phyloP scores from a whole-genome alignment of 2,113 vertebrate species.

The Pelobates fuscus region DNA sequence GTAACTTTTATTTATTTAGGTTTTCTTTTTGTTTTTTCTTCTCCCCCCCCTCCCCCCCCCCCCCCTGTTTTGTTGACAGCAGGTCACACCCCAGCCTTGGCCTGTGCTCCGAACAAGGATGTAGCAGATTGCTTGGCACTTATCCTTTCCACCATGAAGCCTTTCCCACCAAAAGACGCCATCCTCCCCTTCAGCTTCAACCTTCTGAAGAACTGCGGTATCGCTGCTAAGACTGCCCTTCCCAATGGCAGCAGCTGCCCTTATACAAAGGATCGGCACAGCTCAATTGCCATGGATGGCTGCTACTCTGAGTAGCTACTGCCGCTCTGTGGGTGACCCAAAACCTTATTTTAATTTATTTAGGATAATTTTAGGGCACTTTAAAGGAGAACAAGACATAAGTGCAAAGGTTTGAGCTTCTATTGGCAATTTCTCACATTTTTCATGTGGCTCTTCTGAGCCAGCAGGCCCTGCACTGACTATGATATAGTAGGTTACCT shows the following conservation, averaged over 20 bases:
- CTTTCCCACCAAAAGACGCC: conserved; percentile 89
- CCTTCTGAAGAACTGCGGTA: conserved; percentile 91
- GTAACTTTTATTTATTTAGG: no score
- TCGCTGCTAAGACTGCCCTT: conserved; percentile 77
- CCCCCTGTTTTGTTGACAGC: neutral
- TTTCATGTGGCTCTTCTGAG: conserved; percentile 14
- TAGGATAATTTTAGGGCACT: conserved; percentile 80
- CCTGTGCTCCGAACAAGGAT: conserved; percentile 95
- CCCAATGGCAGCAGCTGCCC: conserved; percentile 71
- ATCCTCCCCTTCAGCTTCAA: conserved; percentile 83
- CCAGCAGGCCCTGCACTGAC: conserved; percentile 40
- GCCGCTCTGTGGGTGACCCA: conserved; percentile 65
- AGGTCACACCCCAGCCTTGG: conserved; percentile 94
- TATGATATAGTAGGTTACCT: conserved; percentile 39
- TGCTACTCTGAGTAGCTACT: conserved; percentile 86
- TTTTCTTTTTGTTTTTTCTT: no score
- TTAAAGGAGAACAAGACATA: conserved; percentile 79
- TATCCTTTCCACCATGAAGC: conserved; percentile 99
- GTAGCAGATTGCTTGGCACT: conserved; percentile 95
- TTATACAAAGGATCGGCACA: conserved; percentile 76
- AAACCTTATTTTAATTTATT: conserved; percentile 79
- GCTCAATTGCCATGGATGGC: conserved; percentile 82
- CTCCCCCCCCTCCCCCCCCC: no score
- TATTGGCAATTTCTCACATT: conserved; percentile 23
- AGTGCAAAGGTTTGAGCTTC: conserved; percentile 17